Conservation (phyloP, 2,113 vertebrate genomes). For the Leptocoma aspasia region DNA sequence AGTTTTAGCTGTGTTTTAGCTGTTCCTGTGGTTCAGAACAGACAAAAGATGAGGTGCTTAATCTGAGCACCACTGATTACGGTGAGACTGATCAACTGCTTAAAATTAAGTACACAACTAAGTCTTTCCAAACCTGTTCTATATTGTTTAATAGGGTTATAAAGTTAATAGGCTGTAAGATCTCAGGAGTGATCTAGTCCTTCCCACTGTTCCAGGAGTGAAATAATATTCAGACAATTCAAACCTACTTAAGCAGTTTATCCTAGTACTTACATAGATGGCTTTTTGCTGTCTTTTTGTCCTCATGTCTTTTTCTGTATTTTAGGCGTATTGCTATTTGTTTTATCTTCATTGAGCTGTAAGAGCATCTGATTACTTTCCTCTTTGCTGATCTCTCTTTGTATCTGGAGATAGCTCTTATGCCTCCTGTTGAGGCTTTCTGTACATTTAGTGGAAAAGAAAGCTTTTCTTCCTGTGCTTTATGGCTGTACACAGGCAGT, state of each 20-base stretch:
- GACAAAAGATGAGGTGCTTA: neutral
- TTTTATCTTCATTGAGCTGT: neutral
- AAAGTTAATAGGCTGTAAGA: neutral
- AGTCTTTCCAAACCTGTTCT: neutral
- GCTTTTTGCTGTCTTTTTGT: neutral
- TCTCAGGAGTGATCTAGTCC: neutral
- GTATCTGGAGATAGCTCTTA: neutral
- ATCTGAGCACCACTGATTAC: neutral
- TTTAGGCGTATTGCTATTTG: neutral
- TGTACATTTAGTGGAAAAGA: neutral
- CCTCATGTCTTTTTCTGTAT: neutral
- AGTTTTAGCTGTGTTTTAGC: neutral
- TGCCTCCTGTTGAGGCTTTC: neutral
- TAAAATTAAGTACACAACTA: neutral
- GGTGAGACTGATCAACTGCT: neutral
- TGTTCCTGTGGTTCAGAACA: neutral
- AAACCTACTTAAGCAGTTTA: neutral
- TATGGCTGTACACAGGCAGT: neutral
- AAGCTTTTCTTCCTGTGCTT: neutral
- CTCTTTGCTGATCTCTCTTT: neutral
- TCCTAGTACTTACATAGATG: neutral
- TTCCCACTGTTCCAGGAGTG: neutral
- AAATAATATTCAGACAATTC: neutral
- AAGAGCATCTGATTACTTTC: neutral
- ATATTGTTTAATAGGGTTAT: neutral